Evolutionary conservation across 2,888 invertebrate genomes (phyloP), one percentile per base, ranked within the genome.

Genomic region (Eupithecia tripunctaria): DNA sequence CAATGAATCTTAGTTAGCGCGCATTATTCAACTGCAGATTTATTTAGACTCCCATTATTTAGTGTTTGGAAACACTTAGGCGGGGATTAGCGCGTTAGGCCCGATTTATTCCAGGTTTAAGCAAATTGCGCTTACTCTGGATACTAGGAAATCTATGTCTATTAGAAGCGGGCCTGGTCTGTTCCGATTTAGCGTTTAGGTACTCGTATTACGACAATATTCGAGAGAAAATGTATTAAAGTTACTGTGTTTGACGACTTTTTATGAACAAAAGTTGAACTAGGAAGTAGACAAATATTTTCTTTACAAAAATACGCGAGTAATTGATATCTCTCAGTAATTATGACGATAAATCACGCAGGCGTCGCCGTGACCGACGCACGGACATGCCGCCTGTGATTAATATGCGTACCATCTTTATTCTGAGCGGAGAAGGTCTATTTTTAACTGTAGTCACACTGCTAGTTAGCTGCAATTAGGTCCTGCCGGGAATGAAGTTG

Each of bases 271-370:
- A 56, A 8, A 18, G 29, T 29, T 27, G 7, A 60, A 67, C 21
- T 12, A 43, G 41, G 63, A 72, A 64, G 21, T 25, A 32, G 14
- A 6, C 14, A 25, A 38, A 38, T 21, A 36, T 41, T 27, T 21
- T 62, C 41, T 70, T 27, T 60, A 60, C 27, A 38, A 64, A 63
- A 64, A 64, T 10, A 29, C 29, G 32, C 43, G 47, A 63, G 75
- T 75, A 75, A 72, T 70, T 67, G 72, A 70, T 72, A 72, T 70
- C 67, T 70, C 63, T 32, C 67, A 36, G 67, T 74, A 91, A 91
- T 87, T 89, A 90, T 84, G 80, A 79, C 73, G 78, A 89, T 91
- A 90, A 91, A 90, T 91, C 91, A 91, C 82, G 79, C 75, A 66
- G 74, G 81, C 79, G 82, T 81, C 83, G 77, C 81, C 82, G 82